Percentiles rank a stretch among this genome's conserved stretches.
phyloP scores from a whole-genome alignment of 2,888 invertebrate species.

The Brenthis daphne region DNA sequence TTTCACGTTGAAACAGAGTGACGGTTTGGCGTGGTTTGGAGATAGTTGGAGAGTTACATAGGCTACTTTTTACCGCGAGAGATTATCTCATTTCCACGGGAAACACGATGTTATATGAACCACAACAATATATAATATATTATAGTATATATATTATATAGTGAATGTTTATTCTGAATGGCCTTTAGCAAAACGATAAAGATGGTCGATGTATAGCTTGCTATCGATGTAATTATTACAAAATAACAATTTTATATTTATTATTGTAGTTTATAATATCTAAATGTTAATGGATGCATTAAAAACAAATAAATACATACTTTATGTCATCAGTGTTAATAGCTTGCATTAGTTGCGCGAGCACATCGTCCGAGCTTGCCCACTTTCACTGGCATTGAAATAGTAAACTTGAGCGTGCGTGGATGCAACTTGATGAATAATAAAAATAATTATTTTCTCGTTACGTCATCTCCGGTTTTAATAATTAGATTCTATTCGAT shows the following conservation, averaged over 20 bases:
- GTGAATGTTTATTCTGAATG: background rate
- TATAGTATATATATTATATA: background rate
- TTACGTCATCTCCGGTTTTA: slow-evolving; percentile 5
- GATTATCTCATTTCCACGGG: too few species aligned
- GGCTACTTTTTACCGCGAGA: too few species aligned
- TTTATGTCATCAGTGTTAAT: slow-evolving; percentile 30
- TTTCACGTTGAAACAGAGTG: too few species aligned
- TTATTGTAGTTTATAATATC: slow-evolving; percentile 18
- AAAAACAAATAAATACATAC: slow-evolving; percentile 30
- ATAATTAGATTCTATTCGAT: background rate
- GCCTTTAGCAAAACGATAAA: background rate
- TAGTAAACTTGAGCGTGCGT: slow-evolving; percentile 37
- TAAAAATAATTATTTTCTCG: slow-evolving; percentile 21
- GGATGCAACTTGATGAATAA: slow-evolving; percentile 22
- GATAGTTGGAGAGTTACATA: too few species aligned
- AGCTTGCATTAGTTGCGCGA: slow-evolving; percentile 41
- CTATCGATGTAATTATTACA: slow-evolving; percentile 10
- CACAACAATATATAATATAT: background rate
- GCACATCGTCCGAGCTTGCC: slow-evolving; percentile 42
- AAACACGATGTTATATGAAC: too few species aligned
- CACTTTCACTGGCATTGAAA: slow-evolving; percentile 72
- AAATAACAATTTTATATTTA: slow-evolving; percentile 16
- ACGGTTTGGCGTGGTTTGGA: too few species aligned
- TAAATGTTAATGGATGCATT: slow-evolving; percentile 26
- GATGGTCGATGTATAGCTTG: slow-evolving; percentile 1